Base-by-base conservation (phyloP, 2,888 invertebrate genomes). In the Stenurella melanura region DNA sequence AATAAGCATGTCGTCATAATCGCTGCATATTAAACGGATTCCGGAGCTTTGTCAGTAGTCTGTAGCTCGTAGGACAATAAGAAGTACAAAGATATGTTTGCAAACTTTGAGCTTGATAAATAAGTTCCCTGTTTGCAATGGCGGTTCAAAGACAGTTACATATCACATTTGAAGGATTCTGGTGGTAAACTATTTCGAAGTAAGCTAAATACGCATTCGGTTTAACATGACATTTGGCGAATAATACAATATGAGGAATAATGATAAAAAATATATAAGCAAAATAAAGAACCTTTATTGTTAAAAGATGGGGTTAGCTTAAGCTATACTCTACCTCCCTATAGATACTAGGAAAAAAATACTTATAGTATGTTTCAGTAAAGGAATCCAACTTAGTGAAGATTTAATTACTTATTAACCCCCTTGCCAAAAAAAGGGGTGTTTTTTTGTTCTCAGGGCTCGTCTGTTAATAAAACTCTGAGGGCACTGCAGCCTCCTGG, bases 101-200 rank as follows among this genome's bases (percentile, higher is more conserved):
- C n/a, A n/a, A n/a, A 50, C 50, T 50, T n/a, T 50, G 19, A 42
- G 42, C 42, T 50, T 42, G 42, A 42, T 10, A n/a, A 64, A 50
- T n/a, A 42, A 15, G 18, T 12, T 42, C 12, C 42, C 19, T 64
- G 15, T 19, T 18, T 42, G 19, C 38, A 42, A 21, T 64, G 42
- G 15, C 19, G 64, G 42, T 19, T 19, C 64, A 11, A 64, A 42
- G 64, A 42, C 42, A 42, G 64, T 42, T 64, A 42, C 38, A 19
- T 64, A 64, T 50, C 38, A 64, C 42, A 64, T 64, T 64, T 64
- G 19, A 64, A 64, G 42, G 64, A 50, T 38, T 64, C 64, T 64
- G 42, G 42, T 64, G 18, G 0, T 42, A 42, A 64, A 42, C 64
- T 64, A 38, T 42, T 30, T 19, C 12, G 19, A 64, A 64, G 63